Evolutionary conservation across 2,888 invertebrate species (phyloP).

Genomic region (Tetanocera ferruginea): DNA sequence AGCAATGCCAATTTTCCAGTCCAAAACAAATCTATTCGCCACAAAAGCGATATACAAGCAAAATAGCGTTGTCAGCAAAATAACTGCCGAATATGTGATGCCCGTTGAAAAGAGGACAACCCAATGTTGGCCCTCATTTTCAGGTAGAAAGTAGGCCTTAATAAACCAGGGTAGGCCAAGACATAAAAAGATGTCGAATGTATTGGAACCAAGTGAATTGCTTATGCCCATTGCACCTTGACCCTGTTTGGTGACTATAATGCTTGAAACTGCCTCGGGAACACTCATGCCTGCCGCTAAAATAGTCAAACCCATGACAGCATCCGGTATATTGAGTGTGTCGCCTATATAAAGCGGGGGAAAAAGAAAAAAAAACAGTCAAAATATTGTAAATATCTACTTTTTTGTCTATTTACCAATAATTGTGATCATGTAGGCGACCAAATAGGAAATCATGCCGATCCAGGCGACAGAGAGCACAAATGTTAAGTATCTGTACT

Average conservation of each 20-base stretch:
- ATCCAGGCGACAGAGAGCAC: slow-evolving; percentile 93
- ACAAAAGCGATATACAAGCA: slow-evolving; percentile 83
- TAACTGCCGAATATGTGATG: slow-evolving; percentile 86
- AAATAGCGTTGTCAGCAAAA: slow-evolving; percentile 83
- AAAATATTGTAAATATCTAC: slow-evolving; percentile 64
- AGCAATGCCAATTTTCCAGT: slow-evolving; percentile 83
- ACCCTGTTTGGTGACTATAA: slow-evolving; percentile 93
- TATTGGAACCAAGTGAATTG: slow-evolving; percentile 90
- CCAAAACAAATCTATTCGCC: slow-evolving; percentile 84
- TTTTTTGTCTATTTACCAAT: slow-evolving; percentile 76
- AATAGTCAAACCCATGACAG: slow-evolving; percentile 93
- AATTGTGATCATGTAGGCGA: slow-evolving; percentile 94
- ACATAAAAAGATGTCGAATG: slow-evolving; percentile 87
- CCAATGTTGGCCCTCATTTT: slow-evolving; percentile 80
- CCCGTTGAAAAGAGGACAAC: slow-evolving; percentile 87
- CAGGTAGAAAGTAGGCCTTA: slow-evolving; percentile 81
- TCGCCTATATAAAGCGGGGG: slow-evolving; percentile 74
- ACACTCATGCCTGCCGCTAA: slow-evolving; percentile 92
- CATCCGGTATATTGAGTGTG: slow-evolving; percentile 89
- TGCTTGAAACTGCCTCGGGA: slow-evolving; percentile 92
- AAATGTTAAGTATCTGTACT: slow-evolving; percentile 87
- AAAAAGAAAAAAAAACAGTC: too few species aligned
- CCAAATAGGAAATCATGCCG: slow-evolving; percentile 86
- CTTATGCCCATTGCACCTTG: slow-evolving; percentile 91
- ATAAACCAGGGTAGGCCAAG: slow-evolving; percentile 89